These are phyloP conservation scores for Actias luna DNA, from an alignment of 2,888 invertebrate genomes.

Conservation along the genomic window DNA sequence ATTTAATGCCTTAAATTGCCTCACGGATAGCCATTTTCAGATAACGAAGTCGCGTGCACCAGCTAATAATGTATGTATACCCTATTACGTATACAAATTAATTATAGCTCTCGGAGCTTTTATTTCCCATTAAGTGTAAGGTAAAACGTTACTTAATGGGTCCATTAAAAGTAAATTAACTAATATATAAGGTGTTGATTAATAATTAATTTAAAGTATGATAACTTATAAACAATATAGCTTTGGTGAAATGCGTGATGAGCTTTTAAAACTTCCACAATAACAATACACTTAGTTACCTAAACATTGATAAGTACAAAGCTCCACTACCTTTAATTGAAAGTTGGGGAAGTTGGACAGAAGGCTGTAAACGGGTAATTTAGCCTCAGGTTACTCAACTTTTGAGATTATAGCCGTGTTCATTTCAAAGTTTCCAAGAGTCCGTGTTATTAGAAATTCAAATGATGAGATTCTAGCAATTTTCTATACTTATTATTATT, in stretches of 20 bases:
- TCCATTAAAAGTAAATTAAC: background rate
- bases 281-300: background rate
- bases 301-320: background rate
- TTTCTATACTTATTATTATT: background rate
- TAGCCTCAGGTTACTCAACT: background rate
- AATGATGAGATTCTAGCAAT: background rate
- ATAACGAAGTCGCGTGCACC: too few species aligned
- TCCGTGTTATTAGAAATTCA: background rate
- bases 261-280: background rate
- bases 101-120: background rate
- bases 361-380: background rate
- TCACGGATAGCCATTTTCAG: too few species aligned
- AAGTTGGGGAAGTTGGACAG: slow-evolving; percentile 1
- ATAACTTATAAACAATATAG: background rate
- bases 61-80: background rate
- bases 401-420: background rate
- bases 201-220: background rate
- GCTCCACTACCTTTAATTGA: background rate
- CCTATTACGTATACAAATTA: background rate
- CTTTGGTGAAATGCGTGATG: background rate
- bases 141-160: background rate
- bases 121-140: background rate
- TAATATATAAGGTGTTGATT: background rate
- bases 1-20: too few species aligned
- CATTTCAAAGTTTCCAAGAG: background rate